Evolutionary conservation across 2,113 vertebrate species (phyloP).

Genomic region (Indicator maculatus): DNA sequence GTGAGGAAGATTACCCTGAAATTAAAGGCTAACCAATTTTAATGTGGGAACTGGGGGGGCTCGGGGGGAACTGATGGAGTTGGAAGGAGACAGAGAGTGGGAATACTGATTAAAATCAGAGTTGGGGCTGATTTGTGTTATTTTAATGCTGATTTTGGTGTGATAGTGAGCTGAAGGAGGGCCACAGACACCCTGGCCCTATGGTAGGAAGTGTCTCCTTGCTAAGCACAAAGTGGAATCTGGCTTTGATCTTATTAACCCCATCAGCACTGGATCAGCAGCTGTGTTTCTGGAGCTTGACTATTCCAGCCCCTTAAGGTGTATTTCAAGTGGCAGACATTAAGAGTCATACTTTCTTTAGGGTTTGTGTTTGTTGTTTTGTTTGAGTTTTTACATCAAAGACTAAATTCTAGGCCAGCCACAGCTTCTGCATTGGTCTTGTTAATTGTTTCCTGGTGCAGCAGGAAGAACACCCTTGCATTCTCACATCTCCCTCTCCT

Average conservation of each 20-base stretch:
- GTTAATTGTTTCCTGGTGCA: accelerated
- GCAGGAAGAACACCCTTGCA: background rate
- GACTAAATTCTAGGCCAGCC: background rate
- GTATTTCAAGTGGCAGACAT: background rate
- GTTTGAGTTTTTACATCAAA: background rate
- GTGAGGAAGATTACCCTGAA: background rate
- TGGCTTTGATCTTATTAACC: slow-evolving; percentile 48
- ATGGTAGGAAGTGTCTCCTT: background rate
- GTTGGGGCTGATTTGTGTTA: background rate
- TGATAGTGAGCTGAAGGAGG: background rate
- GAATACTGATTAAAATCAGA: background rate
- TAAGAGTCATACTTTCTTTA: background rate
- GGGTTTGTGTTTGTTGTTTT: background rate
- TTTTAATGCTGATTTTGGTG: slow-evolving; percentile 8
- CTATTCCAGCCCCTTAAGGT: background rate
- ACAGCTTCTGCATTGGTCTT: background rate
- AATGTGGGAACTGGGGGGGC: background rate
- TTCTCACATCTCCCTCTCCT: background rate
- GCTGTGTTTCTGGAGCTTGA: background rate
- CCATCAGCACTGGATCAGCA: background rate
- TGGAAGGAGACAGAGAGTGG: background rate
- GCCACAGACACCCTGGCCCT: background rate
- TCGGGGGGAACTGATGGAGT: background rate
- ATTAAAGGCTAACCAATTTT: background rate
- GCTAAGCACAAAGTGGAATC: background rate